Evolutionary conservation across 2,113 vertebrate species (phyloP).

Genomic region (Scartelaos histophorus): DNA sequence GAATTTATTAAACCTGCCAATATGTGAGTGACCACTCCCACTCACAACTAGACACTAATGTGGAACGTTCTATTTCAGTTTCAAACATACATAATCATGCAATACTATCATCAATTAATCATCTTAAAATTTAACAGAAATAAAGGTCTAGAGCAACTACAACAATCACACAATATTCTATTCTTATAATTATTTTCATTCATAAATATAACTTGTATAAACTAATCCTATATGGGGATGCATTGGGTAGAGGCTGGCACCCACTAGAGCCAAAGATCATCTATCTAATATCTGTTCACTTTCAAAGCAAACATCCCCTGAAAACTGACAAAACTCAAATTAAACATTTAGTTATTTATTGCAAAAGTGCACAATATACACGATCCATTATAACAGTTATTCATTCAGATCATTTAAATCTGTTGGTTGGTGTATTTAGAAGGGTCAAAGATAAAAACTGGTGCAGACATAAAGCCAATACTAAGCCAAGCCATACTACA

Average conservation of each 20-base stretch:
- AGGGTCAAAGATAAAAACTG: background rate
- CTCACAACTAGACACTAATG: background rate
- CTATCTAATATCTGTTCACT: too few species aligned
- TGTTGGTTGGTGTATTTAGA: background rate
- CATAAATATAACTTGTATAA: too few species aligned
- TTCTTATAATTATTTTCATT: too few species aligned
- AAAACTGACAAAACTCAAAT: background rate
- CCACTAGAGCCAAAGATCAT: too few species aligned
- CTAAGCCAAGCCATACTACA: background rate
- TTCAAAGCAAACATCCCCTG: too few species aligned
- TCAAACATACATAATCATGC: background rate
- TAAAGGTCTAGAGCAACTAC: too few species aligned
- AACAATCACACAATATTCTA: too few species aligned
- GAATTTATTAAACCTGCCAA: constrained; percentile 44
- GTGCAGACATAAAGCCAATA: background rate
- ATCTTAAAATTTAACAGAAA: too few species aligned
- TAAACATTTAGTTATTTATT: background rate
- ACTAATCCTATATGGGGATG: too few species aligned
- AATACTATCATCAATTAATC: too few species aligned
- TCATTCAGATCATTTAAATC: background rate
- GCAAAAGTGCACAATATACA: background rate
- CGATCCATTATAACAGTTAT: background rate
- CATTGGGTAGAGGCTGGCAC: too few species aligned
- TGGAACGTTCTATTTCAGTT: background rate
- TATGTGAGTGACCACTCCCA: background rate